phyloP scores from a whole-genome alignment of 2,113 vertebrate species.

The Todiramphus saurophagus region DNA sequence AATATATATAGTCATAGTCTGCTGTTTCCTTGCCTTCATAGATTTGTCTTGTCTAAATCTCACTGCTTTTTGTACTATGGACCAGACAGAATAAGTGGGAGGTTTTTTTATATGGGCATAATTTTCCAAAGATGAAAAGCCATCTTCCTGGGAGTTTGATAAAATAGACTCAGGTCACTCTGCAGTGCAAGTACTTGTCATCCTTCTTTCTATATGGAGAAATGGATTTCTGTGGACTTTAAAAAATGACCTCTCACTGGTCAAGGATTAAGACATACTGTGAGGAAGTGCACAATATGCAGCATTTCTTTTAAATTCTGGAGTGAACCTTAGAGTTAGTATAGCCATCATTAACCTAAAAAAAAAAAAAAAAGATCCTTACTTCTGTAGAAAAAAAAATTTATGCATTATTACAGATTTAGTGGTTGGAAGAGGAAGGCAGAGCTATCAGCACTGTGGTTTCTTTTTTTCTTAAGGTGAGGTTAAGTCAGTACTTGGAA shows the following conservation, averaged over 20 bases:
- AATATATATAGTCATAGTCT: neutral
- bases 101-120: neutral
- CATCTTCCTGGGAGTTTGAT: constrained; percentile 42
- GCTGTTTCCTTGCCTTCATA: neutral
- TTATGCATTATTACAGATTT: neutral
- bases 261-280: neutral
- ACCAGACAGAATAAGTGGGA: neutral
- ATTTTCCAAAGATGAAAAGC: constrained; percentile 43
- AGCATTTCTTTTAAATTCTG: neutral
- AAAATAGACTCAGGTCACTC: neutral
- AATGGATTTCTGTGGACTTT: neutral
- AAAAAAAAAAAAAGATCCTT: neutral
- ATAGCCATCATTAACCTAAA: neutral
- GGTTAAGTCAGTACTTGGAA: neutral
- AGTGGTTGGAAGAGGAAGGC: neutral
- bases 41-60: neutral
- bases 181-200: neutral
- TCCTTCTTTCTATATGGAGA: neutral
- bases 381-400: neutral
- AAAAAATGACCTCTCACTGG: neutral
- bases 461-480: neutral
- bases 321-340: neutral
- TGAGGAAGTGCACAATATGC: neutral
- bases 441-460: neutral
- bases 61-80: neutral